phyloP scores from a whole-genome alignment of 2,797 vertebrate species.

The Psittacula derbiana region DNA sequence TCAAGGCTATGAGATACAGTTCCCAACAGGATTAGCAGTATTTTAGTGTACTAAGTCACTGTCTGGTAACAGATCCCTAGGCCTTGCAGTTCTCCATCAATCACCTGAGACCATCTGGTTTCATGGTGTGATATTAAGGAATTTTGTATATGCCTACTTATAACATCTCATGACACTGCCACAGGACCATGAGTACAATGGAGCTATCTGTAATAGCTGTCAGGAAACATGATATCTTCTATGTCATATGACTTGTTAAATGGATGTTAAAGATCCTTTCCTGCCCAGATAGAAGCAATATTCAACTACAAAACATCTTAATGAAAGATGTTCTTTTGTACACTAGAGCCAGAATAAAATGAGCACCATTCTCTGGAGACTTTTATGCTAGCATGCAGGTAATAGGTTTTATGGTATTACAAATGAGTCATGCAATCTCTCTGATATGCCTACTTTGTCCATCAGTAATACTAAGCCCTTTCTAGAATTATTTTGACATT shows the following conservation, averaged over 20 bases:
- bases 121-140: not conserved
- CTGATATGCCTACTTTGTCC: not conserved
- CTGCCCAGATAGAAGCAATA: not conserved
- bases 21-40: not conserved
- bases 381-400: not conserved
- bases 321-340: not conserved
- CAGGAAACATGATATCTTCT: not conserved
- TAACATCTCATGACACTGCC: not conserved
- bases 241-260: rapidly evolving
- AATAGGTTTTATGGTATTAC: not conserved
- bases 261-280: not conserved
- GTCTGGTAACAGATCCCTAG: not conserved
- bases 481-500: not conserved
- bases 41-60: not conserved
- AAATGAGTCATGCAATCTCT: rapidly evolving
- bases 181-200: not conserved
- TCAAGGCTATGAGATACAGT: not conserved
- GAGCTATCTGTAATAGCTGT: not conserved
- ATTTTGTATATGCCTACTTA: not conserved
- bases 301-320: not conserved
- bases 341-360: not conserved
- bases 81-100: not conserved
- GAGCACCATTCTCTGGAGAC: not conserved
- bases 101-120: not conserved
- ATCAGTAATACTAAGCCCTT: not conserved